Conservation (phyloP, 2,113 vertebrate genomes). For the Hirundichthys speculiger region DNA sequence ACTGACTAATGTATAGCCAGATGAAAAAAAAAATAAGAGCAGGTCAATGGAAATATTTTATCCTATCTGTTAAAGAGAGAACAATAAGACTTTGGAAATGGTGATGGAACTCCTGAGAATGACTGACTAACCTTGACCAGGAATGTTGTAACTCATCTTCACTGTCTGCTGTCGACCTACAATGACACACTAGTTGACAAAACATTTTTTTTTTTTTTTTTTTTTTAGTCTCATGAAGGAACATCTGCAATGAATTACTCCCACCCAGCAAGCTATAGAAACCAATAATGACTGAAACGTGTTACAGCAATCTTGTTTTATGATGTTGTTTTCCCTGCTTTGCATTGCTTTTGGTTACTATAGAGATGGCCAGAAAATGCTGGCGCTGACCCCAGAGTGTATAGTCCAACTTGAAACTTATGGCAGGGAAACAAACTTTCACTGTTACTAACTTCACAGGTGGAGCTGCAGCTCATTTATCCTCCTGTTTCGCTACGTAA, state of each 20-base stretch:
- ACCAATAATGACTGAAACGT: constrained; percentile 73
- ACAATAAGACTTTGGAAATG: constrained; percentile 35
- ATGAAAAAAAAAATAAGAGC: too few relatives aligned
- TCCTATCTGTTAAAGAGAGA: constrained; percentile 10
- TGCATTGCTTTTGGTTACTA: constrained; percentile 61
- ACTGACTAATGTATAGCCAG: too few relatives aligned
- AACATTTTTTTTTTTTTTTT: too few relatives aligned
- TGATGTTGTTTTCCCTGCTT: constrained; percentile 66
- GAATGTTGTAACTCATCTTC: constrained; percentile 55
- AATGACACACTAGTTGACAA: constrained; percentile 57
- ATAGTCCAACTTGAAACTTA: constrained; percentile 11
- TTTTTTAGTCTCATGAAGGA: constrained; percentile 61
- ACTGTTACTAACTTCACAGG: constrained; percentile 16
- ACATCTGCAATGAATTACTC: constrained; percentile 74
- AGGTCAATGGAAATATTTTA: not conserved
- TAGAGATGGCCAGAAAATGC: constrained; percentile 45
- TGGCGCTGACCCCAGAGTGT: constrained; percentile 13
- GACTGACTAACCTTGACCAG: constrained; percentile 56
- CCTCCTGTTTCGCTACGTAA: constrained; percentile 44
- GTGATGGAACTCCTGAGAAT: constrained; percentile 21
- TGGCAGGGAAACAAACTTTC: not conserved
- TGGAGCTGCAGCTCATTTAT: constrained; percentile 1
- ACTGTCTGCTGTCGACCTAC: constrained; percentile 38
- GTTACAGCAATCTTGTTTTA: constrained; percentile 68
- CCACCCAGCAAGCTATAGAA: constrained; percentile 66